Conservation (phyloP, 2,797 vertebrate species). For the Lacerta bilineata region DNA sequence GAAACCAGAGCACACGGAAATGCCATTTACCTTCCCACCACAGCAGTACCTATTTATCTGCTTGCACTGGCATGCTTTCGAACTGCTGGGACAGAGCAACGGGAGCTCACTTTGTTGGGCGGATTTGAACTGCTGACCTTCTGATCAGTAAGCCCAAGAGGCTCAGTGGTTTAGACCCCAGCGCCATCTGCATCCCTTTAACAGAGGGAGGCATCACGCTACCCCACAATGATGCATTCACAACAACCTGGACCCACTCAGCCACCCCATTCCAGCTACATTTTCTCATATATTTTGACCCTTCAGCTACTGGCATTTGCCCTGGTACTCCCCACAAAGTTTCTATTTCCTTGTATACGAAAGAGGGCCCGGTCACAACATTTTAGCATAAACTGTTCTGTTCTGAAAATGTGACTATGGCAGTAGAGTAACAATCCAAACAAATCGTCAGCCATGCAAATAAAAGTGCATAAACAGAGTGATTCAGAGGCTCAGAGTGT, state of each 20-base stretch:
- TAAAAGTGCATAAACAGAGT: constrained; percentile 44
- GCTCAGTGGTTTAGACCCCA: no score
- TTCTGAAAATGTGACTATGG: constrained; percentile 13
- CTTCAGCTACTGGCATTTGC: constrained; percentile 16
- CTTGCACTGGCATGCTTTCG: no score
- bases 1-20: no score
- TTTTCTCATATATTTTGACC: background rate
- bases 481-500: constrained; percentile 36
- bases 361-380: background rate
- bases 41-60: no score
- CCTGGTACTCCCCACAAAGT: background rate
- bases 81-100: no score
- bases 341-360: constrained; percentile 17
- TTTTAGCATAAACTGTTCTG: constrained; percentile 39
- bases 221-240: background rate
- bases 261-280: background rate
- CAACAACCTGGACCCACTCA: background rate
- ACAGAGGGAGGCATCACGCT: no score
- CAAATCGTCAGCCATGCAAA: constrained; percentile 25
- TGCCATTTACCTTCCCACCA: no score
- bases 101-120: no score
- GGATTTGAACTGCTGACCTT: no score
- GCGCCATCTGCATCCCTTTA: no score
- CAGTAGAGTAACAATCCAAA: background rate
- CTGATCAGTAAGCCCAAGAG: no score